Evolutionary conservation across 2,113 vertebrate genomes (phyloP), one percentile per base, ranked within the genome.

Genomic region (Rhabdomys dilectus): DNA sequence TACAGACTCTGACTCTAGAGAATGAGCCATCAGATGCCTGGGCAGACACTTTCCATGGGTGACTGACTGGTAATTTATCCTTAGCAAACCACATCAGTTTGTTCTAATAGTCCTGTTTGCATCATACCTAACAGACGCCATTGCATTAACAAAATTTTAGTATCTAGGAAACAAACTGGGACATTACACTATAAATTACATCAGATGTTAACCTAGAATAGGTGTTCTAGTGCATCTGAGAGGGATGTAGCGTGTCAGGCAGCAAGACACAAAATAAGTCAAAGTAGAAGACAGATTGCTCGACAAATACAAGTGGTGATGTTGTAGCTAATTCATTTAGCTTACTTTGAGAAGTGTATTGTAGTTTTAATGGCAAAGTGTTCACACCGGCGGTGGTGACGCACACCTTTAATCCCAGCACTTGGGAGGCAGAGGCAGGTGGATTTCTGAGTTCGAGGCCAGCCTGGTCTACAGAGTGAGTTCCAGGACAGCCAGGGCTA

Each of bases 201-300:
- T 3, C 96, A 66, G 89, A 31, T 62, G 70, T 88, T 56, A 75
- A 95, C 76, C 45, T 91, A 39, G 36, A 70, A 24, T 86, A 64
- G 82, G 51, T 87, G 36, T 24, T 95, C 31, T 93, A 95, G 58
- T 56, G 53, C 7, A 75, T 66, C 15, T 80, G 45, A 94, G 87
- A 91, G 48, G 62, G 76, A 75, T 58, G 70, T 22, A 31, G 45
- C 3, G 48, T 51, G 24, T 11, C 48, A 62, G 62, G 53, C 3
- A 36, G 31, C 15, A 81, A 51, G 70, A 81, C 29, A 9, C 42
- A 87, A 82, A 51, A 51, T 87, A 91, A 96, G 53, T 81, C 48
- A 89, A 72, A 88, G 64, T 89, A 51, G 51, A 96, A 96, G 7
- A 24, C 31, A 96, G 56, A 89, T 88, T 93, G 51, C 88, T 95